Evolutionary conservation across 2,888 invertebrate genomes (phyloP).

Genomic region (Drosophila atripex): DNA sequence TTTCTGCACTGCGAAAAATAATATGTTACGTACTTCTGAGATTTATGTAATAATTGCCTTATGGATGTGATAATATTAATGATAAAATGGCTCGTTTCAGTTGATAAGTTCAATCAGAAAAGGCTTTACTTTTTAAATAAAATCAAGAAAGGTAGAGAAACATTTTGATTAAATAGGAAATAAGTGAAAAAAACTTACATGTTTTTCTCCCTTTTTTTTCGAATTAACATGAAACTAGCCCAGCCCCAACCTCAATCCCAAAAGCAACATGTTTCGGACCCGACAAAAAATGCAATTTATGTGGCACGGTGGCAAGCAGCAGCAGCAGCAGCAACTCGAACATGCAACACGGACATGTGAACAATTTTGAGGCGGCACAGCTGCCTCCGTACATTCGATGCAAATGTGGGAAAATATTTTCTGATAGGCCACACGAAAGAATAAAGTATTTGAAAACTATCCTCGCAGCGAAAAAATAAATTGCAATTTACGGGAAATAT

Average conservation of each 20-base stretch:
- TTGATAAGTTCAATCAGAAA: no score
- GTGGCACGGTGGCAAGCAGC: slow-evolving; percentile 45
- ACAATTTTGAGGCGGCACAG: slow-evolving; percentile 45
- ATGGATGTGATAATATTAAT: no score
- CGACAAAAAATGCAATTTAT: slow-evolving; percentile 56
- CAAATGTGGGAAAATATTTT: slow-evolving; percentile 50
- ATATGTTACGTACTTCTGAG: not conserved
- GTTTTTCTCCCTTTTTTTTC: no score
- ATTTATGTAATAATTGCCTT: not conserved
- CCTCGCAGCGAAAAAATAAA: slow-evolving; percentile 29
- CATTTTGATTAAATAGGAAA: no score
- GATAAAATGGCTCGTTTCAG: no score
- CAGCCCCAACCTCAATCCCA: slow-evolving; percentile 13
- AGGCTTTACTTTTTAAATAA: no score
- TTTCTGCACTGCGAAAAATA: slow-evolving; percentile 10
- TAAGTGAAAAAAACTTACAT: no score
- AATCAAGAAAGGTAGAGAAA: no score
- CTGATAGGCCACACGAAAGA: slow-evolving; percentile 25
- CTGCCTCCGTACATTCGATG: slow-evolving; percentile 33
- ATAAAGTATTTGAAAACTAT: slow-evolving; percentile 28
- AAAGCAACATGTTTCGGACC: slow-evolving; percentile 47
- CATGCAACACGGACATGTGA: slow-evolving; percentile 61
- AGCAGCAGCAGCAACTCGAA: slow-evolving; percentile 23
- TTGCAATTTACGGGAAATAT: slow-evolving; percentile 27
- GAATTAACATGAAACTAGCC: slow-evolving; percentile 26